Base-by-base conservation (phyloP, 2,113 vertebrate genomes). In the Corythoichthys haematopterus region DNA sequence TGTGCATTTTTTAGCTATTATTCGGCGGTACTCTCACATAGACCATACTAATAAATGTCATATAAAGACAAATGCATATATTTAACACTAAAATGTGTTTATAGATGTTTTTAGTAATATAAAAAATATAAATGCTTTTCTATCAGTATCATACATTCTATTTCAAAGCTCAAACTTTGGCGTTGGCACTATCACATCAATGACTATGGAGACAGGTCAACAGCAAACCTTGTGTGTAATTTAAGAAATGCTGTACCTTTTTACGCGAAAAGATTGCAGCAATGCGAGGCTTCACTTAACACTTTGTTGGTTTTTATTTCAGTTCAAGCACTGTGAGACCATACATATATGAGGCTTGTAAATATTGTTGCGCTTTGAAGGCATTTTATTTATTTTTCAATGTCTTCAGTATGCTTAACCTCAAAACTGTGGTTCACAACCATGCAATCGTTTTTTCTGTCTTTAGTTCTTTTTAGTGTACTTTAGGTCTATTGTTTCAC, bases 281-380 rank as follows among this genome's bases (percentile, higher is more conserved):
- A 20, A 58, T 16, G 33, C 55, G 46, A 81, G 64, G 59, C 57
- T 53, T 59, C 28, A 62, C 46, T 2, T 66, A 60, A 56, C 4
- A 50, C 15, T 70, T 69, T 28, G 16, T 46, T 40, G 63, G 60
- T 75, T 77, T 71, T 14, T 58, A 65, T 83, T 85, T 85, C 71
- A 74, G 79, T 80, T 84, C 15, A 80, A 85, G 83, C 87, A 81
- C 83, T 89, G 84, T 82, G 71, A 85, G 79, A 77, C 58, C 66
- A 62, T 52, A 71, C 20, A 66, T 84, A 74, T 76, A 74, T 76
- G 14, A 82, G 80, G 76, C 57, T 33, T 89, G 85, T 87, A 86
- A 85, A 88, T 89, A 86, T 68, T 72, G 85, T 70, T 74, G 53
- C 76, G 71, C 43, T 59, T 14, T 62, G 63, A 14, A 68, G 46